Evolutionary conservation across 2,888 invertebrate species (phyloP).

Genomic region (Periphyllus acericola): DNA sequence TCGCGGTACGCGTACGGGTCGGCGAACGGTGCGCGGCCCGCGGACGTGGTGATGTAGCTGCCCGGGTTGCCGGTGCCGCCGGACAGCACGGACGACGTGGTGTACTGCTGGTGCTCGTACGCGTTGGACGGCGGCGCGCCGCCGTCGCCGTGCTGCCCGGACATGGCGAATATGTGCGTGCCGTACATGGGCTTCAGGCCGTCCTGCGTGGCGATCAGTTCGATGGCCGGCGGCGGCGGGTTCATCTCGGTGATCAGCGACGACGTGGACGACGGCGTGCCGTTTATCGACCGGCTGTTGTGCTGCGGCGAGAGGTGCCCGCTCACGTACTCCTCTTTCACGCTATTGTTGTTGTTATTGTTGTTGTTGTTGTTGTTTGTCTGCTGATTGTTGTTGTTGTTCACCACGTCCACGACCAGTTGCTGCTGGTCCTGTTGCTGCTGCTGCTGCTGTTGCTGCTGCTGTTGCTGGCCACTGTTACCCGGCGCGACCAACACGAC

Average conservation of each 20-base stretch:
- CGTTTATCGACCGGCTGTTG: constrained; percentile 75
- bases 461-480: constrained; percentile 66
- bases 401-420: constrained; percentile 70
- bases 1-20: constrained; percentile 84
- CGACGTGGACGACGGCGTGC: constrained; percentile 76
- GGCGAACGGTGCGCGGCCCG: constrained; percentile 72
- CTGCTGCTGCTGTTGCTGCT: constrained; percentile 68
- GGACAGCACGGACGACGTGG: constrained; percentile 65
- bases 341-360: constrained; percentile 66
- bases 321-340: constrained; percentile 65
- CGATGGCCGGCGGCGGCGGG: constrained; percentile 74
- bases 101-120: constrained; percentile 69
- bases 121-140: constrained; percentile 77
- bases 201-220: constrained; percentile 69
- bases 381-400: constrained; percentile 71
- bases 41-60: constrained; percentile 67
- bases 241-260: constrained; percentile 72
- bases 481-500: constrained; percentile 69
- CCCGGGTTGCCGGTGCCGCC: constrained; percentile 65
- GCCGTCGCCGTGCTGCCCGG: constrained; percentile 64
- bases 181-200: constrained; percentile 74
- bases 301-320: constrained; percentile 72
- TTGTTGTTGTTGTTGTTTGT: constrained; percentile 63
- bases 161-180: constrained; percentile 76
- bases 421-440: constrained; percentile 66